Evolutionary conservation across 2,797 vertebrate genomes (phyloP).

Genomic region (Geotrypetes seraphini): DNA sequence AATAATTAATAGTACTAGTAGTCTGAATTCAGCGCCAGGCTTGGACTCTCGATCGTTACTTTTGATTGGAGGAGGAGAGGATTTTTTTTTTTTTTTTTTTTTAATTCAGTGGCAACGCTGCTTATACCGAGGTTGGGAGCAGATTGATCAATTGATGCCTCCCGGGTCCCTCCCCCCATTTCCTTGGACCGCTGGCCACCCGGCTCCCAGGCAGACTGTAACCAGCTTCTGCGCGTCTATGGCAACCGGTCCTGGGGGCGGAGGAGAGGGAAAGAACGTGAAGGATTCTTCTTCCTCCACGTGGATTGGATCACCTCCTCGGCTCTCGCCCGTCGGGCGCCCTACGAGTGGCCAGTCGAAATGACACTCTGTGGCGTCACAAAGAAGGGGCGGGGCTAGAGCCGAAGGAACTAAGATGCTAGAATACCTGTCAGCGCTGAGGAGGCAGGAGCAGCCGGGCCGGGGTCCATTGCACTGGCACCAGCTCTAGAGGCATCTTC

Average conservation of each 20-base stretch:
- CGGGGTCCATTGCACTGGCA: too few relatives aligned
- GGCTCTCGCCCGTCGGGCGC: neutral
- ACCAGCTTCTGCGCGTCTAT: slow-evolving; percentile 6
- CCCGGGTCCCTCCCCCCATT: too few relatives aligned
- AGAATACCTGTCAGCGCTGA: neutral
- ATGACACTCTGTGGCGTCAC: neutral
- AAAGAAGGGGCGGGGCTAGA: neutral
- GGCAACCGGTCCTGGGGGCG: neutral
- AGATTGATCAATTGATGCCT: neutral
- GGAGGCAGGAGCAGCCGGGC: neutral
- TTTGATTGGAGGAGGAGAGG: too few relatives aligned
- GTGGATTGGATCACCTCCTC: neutral
- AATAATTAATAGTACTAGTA: too few relatives aligned
- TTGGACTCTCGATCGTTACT: too few relatives aligned
- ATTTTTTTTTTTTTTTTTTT: too few relatives aligned
- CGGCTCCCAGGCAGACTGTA: too few relatives aligned
- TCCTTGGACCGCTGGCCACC: too few relatives aligned
- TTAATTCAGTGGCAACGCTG: neutral
- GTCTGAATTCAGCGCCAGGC: too few relatives aligned
- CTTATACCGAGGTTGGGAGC: neutral
- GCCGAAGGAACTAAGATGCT: neutral
- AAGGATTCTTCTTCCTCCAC: neutral
- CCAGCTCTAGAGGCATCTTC: too few relatives aligned
- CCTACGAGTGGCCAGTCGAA: neutral
- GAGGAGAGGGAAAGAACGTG: too few relatives aligned